phyloP scores from a whole-genome alignment of 2,113 vertebrate species.

The Riparia riparia region DNA sequence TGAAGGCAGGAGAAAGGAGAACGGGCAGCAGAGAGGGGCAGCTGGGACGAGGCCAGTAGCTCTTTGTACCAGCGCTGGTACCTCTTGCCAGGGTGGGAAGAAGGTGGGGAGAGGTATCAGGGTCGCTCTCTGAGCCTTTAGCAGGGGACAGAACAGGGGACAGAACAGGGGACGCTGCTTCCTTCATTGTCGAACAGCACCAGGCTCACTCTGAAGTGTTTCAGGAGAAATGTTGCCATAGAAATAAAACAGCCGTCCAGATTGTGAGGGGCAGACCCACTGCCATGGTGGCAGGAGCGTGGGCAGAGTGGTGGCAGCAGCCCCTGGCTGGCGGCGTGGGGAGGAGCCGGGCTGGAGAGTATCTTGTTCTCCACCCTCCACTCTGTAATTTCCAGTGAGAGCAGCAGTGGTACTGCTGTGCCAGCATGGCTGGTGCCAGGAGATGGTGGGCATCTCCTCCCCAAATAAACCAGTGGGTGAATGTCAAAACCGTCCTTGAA shows the following conservation, averaged over 20 bases:
- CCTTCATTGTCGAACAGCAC: not conserved
- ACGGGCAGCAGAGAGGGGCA: not conserved
- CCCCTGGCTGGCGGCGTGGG: accelerated
- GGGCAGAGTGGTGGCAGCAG: not conserved
- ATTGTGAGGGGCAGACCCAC: slow-evolving; percentile 15
- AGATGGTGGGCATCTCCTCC: not conserved
- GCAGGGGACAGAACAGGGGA: not conserved
- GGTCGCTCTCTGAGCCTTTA: not conserved
- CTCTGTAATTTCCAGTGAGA: not conserved
- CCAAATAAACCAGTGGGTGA: not conserved
- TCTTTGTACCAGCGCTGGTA: not conserved
- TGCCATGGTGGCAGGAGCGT: not conserved
- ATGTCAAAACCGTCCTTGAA: not conserved
- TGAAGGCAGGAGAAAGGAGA: not conserved
- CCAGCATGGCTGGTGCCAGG: not conserved
- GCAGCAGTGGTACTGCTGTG: not conserved
- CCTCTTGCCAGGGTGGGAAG: accelerated
- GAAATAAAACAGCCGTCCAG: slow-evolving; percentile 28
- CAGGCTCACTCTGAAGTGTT: slow-evolving; percentile 10
- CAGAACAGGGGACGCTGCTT: not conserved
- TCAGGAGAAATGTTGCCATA: slow-evolving; percentile 59
- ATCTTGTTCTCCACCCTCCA: not conserved
- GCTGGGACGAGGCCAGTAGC: not conserved
- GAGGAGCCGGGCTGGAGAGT: not conserved
- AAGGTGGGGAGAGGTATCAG: not conserved